phyloP scores from a whole-genome alignment of 2,797 vertebrate genomes.

The Macroramphosus scolopax region DNA sequence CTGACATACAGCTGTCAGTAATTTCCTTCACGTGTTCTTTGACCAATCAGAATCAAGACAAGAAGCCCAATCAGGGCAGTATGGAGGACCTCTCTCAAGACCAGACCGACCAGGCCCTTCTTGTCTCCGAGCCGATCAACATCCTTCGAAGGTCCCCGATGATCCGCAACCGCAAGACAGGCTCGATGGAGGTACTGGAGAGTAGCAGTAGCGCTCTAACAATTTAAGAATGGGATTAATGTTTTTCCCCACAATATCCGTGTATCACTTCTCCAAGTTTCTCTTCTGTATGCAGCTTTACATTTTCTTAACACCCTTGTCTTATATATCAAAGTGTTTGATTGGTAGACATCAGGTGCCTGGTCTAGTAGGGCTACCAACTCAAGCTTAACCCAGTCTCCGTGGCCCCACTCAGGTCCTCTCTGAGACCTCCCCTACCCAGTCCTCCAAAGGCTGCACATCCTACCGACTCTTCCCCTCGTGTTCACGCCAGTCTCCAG shows the following conservation, averaged over 20 bases:
- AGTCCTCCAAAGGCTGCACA: conserved; percentile 88
- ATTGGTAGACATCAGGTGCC: conserved; percentile 1
- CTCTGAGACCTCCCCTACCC: conserved; percentile 86
- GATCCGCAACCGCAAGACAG: conserved; percentile 87
- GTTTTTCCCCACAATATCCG: background rate
- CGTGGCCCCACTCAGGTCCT: conserved; percentile 80
- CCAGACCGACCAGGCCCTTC: conserved; percentile 77
- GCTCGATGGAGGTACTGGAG: conserved; percentile 92
- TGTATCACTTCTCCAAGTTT: background rate
- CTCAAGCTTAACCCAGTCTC: conserved; percentile 28
- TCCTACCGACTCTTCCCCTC: conserved; percentile 95
- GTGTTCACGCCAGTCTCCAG: conserved; percentile 90
- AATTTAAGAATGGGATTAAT: background rate
- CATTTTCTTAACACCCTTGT: background rate
- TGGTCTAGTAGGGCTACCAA: conserved; percentile 3
- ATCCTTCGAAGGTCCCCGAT: conserved; percentile 85
- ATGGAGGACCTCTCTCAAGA: conserved; percentile 87
- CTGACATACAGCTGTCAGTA: too few relatives aligned
- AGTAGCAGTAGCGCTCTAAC: background rate
- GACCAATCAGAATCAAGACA: conserved; percentile 82
- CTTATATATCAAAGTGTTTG: background rate
- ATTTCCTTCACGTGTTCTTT: background rate
- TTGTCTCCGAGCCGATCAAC: conserved; percentile 77
- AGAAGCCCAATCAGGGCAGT: conserved; percentile 89
- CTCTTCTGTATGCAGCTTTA: background rate